Evolutionary conservation across 2,888 invertebrate genomes (phyloP).

Genomic region (Hemicrepidius hirtus): DNA sequence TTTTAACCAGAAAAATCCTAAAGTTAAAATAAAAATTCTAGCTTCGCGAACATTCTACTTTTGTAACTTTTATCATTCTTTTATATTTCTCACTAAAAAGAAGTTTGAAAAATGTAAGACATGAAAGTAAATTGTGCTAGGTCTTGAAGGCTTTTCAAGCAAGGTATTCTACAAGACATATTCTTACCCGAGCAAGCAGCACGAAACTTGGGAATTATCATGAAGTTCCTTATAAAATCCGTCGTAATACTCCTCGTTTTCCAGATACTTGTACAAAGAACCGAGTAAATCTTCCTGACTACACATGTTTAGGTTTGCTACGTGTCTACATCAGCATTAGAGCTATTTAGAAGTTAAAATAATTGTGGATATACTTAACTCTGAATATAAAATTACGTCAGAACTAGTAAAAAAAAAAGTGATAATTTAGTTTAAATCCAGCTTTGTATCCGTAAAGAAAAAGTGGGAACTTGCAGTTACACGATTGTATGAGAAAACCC

Average conservation of each 20-base stretch:
- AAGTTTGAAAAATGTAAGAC: neutral
- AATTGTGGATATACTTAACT: too few relatives aligned
- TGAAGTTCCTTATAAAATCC: constrained; percentile 34
- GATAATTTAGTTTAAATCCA: too few relatives aligned
- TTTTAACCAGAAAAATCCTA: too few relatives aligned
- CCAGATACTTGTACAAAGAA: constrained; percentile 23
- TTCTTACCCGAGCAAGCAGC: constrained; percentile 13
- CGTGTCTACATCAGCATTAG: neutral
- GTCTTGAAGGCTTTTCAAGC: constrained; percentile 7
- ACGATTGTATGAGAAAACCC: too few relatives aligned
- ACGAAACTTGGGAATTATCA: constrained; percentile 23
- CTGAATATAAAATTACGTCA: too few relatives aligned
- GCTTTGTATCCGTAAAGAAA: too few relatives aligned
- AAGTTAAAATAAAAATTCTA: too few relatives aligned
- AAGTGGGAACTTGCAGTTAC: too few relatives aligned
- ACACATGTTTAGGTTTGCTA: constrained; percentile 18
- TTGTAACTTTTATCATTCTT: too few relatives aligned
- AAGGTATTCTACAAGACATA: constrained; percentile 9
- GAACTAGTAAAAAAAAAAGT: too few relatives aligned
- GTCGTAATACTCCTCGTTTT: constrained; percentile 29
- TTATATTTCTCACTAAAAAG: neutral
- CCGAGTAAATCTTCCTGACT: constrained; percentile 6
- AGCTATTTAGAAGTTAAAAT: neutral
- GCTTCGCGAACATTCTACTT: too few relatives aligned
- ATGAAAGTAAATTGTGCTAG: constrained; percentile 6